These are phyloP conservation scores for Raja brachyura DNA, from an alignment of 2,113 vertebrate species.

Conservation along the genomic window DNA sequence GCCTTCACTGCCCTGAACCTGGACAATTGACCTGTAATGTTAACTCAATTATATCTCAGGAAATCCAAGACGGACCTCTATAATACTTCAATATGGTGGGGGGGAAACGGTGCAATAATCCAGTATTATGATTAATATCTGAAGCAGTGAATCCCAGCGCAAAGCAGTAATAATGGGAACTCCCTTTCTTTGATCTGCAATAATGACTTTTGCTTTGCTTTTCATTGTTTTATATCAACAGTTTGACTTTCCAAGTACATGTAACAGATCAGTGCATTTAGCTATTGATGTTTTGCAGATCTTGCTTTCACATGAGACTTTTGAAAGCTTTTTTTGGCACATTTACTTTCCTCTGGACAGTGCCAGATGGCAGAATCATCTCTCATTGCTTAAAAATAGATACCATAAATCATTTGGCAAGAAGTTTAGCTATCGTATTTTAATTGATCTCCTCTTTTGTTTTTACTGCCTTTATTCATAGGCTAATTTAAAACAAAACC, in stretches of 20 bases:
- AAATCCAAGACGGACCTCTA: not conserved
- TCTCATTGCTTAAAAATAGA: not conserved
- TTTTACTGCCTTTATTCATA: not conserved
- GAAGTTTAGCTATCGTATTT: not conserved
- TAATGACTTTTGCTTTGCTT: not conserved
- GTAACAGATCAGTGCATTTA: not conserved
- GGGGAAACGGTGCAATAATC: not conserved
- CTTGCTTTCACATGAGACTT: not conserved
- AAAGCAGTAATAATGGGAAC: not conserved
- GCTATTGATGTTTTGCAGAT: not conserved
- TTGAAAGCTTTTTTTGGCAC: not conserved
- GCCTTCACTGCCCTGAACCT: not conserved
- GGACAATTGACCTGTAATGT: not conserved
- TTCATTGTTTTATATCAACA: not conserved
- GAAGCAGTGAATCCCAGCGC: not conserved
- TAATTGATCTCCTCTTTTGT: not conserved
- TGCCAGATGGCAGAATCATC: not conserved
- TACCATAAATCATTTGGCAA: not conserved
- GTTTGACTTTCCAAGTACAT: not conserved
- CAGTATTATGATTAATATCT: not conserved
- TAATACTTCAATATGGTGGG: not conserved
- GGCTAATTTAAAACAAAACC: not conserved
- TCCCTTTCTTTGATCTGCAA: not conserved
- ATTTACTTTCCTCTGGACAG: not conserved
- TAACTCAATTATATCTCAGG: not conserved